A percentile compares a stretch with the other conserved stretches of the same genome.
Conservation (phyloP, 2,113 vertebrate genomes). For the Delphinus delphis region DNA sequence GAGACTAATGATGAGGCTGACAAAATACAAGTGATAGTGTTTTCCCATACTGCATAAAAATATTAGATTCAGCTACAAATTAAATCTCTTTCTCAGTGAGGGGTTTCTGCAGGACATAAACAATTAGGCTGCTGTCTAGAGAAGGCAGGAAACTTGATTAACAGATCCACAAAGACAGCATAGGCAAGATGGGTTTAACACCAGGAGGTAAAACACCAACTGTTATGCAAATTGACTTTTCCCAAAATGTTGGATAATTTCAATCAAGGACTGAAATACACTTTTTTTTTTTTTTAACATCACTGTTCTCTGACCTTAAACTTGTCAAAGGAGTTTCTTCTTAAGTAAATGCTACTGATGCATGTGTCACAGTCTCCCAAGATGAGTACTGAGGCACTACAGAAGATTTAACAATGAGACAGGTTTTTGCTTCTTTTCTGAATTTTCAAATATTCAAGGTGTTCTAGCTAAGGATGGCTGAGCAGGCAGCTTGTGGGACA, state of each 20-base stretch:
- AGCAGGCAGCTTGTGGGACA: not conserved
- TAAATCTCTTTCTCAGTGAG: constrained; percentile 59
- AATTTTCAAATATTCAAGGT: not conserved
- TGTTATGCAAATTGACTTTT: constrained; percentile 64
- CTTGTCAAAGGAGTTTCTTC: not conserved
- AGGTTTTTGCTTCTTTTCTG: not conserved
- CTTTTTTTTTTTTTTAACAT: not conserved
- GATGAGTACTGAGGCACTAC: not conserved
- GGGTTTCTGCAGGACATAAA: constrained; percentile 57
- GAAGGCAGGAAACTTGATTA: constrained; percentile 68
- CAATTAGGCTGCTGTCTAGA: constrained; percentile 60
- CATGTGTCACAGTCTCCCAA: not conserved
- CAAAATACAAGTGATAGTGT: constrained; percentile 15
- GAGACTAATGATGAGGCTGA: not conserved
- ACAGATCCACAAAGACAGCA: constrained; percentile 38
- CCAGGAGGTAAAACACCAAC: constrained; percentile 51
- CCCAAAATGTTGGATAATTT: constrained; percentile 55
- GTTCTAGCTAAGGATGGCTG: not conserved
- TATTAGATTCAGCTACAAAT: constrained; percentile 58
- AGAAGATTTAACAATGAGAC: not conserved
- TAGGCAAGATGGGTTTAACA: constrained; percentile 47
- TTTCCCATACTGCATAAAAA: constrained; percentile 53
- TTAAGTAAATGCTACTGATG: not conserved
- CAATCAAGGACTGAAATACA: constrained; percentile 44
- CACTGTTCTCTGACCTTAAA: constrained; percentile 7